phyloP scores from a whole-genome alignment of 2,113 vertebrate species.

The Capreolus pygargus region DNA sequence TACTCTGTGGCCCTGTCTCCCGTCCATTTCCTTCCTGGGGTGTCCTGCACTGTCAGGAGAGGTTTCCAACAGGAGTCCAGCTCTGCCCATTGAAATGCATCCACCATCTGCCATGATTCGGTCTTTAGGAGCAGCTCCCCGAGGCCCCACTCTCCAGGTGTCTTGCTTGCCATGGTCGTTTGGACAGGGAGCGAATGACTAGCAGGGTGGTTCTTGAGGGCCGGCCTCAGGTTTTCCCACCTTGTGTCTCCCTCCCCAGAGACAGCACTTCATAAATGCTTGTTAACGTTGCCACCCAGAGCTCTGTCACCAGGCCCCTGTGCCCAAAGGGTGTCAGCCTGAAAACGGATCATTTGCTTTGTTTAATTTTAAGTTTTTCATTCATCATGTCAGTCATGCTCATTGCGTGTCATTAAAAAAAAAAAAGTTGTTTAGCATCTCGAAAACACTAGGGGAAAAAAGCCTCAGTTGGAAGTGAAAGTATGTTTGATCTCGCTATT shows the following conservation, averaged over 20 bases:
- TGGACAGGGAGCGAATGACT: slow-evolving; percentile 40
- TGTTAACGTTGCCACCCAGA: neutral
- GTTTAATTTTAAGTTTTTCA: slow-evolving; percentile 42
- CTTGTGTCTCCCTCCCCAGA: neutral
- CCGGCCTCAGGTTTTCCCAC: neutral
- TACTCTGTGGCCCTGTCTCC: slow-evolving; percentile 7
- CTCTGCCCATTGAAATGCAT: neutral
- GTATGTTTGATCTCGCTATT: neutral
- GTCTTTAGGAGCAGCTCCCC: neutral
- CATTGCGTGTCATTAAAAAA: neutral
- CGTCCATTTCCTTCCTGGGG: neutral
- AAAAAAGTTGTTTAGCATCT: neutral
- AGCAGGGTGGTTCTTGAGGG: neutral
- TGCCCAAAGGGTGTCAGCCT: neutral
- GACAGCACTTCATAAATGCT: neutral
- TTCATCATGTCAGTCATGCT: slow-evolving; percentile 4
- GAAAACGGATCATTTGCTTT: slow-evolving; percentile 44
- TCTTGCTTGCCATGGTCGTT: neutral
- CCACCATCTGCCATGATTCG: neutral
- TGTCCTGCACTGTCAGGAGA: neutral
- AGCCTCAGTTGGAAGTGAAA: neutral
- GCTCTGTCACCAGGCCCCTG: neutral
- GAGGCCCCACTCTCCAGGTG: neutral
- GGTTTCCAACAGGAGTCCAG: neutral
- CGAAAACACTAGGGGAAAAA: neutral